Conservation (phyloP, 2,113 vertebrate genomes). For the Lanius ludovicianus region DNA sequence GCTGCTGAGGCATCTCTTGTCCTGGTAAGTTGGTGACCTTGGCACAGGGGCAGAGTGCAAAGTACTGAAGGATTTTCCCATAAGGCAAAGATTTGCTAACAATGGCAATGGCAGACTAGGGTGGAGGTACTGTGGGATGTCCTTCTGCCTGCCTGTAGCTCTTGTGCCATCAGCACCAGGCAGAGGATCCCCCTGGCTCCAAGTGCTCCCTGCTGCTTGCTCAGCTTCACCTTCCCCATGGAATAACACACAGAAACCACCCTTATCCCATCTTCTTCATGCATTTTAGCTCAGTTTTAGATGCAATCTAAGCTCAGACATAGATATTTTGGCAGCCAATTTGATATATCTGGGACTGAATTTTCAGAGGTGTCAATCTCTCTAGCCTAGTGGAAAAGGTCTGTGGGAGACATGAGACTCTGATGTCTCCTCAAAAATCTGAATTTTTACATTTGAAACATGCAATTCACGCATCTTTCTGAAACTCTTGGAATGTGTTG, state of each 20-base stretch:
- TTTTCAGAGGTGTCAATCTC: conserved; percentile 20
- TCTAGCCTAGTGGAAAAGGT: not conserved
- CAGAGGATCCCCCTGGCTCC: not conserved
- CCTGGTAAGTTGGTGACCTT: not conserved
- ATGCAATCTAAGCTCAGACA: not conserved
- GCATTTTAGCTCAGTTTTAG: not conserved
- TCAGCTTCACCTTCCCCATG: not conserved
- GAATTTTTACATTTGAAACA: not conserved
- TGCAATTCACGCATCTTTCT: not conserved
- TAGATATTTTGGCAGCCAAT: not conserved
- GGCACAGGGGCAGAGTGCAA: not conserved
- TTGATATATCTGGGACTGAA: not conserved
- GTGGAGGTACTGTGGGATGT: not conserved
- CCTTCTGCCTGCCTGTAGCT: not conserved
- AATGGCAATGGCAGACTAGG: not conserved
- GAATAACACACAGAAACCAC: not conserved
- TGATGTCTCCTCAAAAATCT: not conserved
- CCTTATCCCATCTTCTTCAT: not conserved
- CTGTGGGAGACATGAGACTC: not conserved
- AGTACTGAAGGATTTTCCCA: not conserved
- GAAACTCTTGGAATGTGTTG: not conserved
- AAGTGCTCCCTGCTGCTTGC: not conserved
- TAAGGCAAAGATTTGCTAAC: not conserved
- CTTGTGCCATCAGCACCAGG: not conserved
- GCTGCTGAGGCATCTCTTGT: not conserved